Base-by-base conservation (phyloP, 2,888 invertebrate genomes). In the Gari tellinella region DNA sequence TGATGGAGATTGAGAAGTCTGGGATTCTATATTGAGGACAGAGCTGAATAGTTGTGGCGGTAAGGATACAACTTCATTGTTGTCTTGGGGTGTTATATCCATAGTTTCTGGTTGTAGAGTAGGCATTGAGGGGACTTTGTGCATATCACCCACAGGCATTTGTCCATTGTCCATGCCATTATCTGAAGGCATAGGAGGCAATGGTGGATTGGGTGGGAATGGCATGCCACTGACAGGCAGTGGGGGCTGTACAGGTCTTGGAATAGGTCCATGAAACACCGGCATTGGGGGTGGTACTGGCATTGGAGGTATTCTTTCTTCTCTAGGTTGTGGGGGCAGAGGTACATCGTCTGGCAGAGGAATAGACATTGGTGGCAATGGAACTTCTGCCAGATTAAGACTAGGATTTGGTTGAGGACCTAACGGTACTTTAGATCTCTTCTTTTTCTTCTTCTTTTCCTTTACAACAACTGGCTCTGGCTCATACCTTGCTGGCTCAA, bases 371-470 rank as follows among this genome's bases (percentile, higher is more conserved):
- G 69, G 69, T 10, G 62, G 45, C 23, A 66, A 25, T 31, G 61
- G 37, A 15, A 49, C 41, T 10, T 61, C 61, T 1, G 37, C 52
- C 25, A 48, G 4, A 15, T 65, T 52, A 15, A 57, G 25, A 57
- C 56, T 49, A 8, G 31, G 23, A 7, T 41, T 41, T 7, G 25
- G 5, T 25, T 65, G 43, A 31, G 31, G 31, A 10, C 17, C 26
- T 31, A 57, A 51, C 5, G 48, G 60, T 0, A 45, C 25, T 40
- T 70, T 60, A 1, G 38, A 45, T 31, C 69, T 77, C 61, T 78
- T 78, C 26, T 78, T 78, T 52, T 69, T 72, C 51, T 78, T 78
- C 12, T 65, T 56, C 52, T 74, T 74, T n/a, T 58, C 51, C 23
- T 73, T 73, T 14, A 61, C 64, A 23, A 43, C 55, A 8, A 41